Conservation (phyloP, 1,140 invertebrate genomes). For the Sycophila sp. region DNA sequence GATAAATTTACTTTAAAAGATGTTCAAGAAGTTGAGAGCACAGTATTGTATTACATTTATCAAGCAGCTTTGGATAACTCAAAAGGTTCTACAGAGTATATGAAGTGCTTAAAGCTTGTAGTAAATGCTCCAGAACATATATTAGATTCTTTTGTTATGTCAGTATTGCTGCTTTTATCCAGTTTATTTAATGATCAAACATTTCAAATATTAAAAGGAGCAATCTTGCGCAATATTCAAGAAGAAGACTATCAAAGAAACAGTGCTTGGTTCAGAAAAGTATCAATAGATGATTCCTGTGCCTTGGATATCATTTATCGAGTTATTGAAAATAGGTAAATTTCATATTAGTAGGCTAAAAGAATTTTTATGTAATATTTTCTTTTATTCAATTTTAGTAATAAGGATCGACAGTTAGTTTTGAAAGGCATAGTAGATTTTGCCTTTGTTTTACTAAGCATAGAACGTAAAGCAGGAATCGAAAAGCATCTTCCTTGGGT, state of each 20-base stretch:
- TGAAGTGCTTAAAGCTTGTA: conserved; percentile 65
- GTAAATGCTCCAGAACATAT: conserved; percentile 65
- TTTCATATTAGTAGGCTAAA: background rate
- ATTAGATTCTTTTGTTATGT: conserved; percentile 69
- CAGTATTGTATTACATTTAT: conserved; percentile 70
- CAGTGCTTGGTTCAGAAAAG: conserved; percentile 67
- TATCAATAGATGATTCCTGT: conserved; percentile 53
- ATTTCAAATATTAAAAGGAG: conserved; percentile 64
- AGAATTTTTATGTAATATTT: conserved; percentile 30
- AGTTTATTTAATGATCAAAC: conserved; percentile 66
- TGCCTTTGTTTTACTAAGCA: conserved; percentile 65
- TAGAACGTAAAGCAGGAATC: conserved; percentile 51
- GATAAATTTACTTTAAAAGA: conserved; percentile 51
- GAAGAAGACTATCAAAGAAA: conserved; percentile 64
- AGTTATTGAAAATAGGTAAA: conserved; percentile 67
- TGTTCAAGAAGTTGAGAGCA: conserved; percentile 65
- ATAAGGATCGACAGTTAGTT: conserved; percentile 67
- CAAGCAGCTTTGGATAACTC: conserved; percentile 63
- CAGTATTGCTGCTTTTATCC: conserved; percentile 64
- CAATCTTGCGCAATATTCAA: conserved; percentile 59
- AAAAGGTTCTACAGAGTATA: conserved; percentile 65
- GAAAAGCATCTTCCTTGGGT: conserved; percentile 53
- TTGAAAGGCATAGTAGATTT: conserved; percentile 68
- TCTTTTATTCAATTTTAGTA: conserved; percentile 56
- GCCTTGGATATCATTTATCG: conserved; percentile 61